phyloP scores from a whole-genome alignment of 2,888 invertebrate species.

The Epinotia ramella region DNA sequence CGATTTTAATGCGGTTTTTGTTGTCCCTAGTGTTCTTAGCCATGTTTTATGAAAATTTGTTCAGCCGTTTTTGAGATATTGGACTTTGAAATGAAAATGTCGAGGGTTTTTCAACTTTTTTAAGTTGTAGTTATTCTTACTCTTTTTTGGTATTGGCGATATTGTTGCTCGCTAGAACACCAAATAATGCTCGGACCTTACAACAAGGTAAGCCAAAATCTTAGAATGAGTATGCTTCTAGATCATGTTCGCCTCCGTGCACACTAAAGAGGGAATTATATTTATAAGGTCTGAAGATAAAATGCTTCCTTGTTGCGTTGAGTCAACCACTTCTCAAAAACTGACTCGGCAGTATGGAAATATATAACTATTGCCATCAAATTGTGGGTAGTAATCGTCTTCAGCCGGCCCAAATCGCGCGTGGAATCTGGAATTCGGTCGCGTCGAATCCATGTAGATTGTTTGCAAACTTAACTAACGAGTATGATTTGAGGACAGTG shows the following conservation, averaged over 20 bases:
- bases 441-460: conserved; percentile 63
- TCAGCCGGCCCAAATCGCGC: conserved; percentile 43
- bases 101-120: no score
- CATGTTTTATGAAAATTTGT: no score
- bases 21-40: no score
- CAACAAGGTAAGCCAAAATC: not conserved
- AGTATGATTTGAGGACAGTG: conserved; percentile 53
- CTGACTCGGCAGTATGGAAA: not conserved
- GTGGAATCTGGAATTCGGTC: conserved; percentile 62
- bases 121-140: no score
- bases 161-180: no score
- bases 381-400: conserved; percentile 18
- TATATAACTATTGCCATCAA: conserved; percentile 3
- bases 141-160: no score
- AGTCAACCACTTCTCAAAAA: not conserved
- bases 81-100: no score
- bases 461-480: conserved; percentile 68
- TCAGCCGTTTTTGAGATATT: no score
- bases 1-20: no score
- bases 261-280: not conserved
- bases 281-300: not conserved
- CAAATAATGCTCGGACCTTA: not conserved
- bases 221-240: not conserved
- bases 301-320: no score
- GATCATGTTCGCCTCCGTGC: not conserved